phyloP scores from a whole-genome alignment of 2,888 invertebrate species.

The Clusia tigrina region DNA sequence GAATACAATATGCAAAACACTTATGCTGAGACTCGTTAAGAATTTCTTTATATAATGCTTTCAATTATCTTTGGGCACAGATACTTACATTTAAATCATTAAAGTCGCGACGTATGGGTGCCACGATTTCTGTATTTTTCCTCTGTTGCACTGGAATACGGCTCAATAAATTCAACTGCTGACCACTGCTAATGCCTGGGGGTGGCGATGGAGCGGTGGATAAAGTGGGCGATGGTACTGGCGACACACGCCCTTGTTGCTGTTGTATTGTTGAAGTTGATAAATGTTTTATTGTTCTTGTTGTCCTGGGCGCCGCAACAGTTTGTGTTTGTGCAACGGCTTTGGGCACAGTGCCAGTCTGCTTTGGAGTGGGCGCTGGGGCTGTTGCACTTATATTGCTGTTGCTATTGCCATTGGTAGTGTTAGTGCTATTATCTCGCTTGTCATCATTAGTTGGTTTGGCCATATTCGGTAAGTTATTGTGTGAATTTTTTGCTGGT shows the following conservation, averaged over 20 bases:
- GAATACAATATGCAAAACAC: too few relatives aligned
- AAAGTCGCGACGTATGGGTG: constrained; percentile 70
- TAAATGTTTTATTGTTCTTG: constrained; percentile 29
- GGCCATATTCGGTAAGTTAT: too few relatives aligned
- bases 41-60: not conserved
- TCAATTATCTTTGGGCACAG: not conserved
- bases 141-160: constrained; percentile 30
- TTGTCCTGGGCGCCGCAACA: constrained; percentile 31
- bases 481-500: constrained; percentile 39
- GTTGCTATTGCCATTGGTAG: constrained; percentile 20
- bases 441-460: too few relatives aligned
- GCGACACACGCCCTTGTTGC: too few relatives aligned
- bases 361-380: too few relatives aligned
- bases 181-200: too few relatives aligned
- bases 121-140: constrained; percentile 67
- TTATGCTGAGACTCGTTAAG: not conserved
- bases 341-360: too few relatives aligned
- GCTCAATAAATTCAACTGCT: not conserved
- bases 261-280: not conserved
- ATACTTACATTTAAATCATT: constrained; percentile 64
- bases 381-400: constrained; percentile 32
- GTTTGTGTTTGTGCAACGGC: too few relatives aligned
- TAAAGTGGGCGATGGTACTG: not conserved
- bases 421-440: constrained; percentile 17
- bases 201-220: too few relatives aligned